Evolutionary conservation across 2,888 invertebrate species (phyloP), one percentile per base, ranked within the genome.

Genomic region (Lordiphosa andalusiaca): DNA sequence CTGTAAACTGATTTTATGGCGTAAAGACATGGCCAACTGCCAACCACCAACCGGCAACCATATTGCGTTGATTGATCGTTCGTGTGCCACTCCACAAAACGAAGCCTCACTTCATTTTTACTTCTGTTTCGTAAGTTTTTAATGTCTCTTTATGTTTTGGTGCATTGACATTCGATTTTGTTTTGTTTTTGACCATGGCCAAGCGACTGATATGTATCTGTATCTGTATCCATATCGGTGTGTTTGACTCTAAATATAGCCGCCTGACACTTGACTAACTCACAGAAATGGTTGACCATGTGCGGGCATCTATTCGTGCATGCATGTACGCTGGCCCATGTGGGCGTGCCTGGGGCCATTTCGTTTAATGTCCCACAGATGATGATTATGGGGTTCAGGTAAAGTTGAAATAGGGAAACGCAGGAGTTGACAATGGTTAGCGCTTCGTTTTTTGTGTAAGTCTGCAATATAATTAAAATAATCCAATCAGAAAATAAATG

Each of bases 101-200:
- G 33, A 66, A 59, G 53, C 16, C 52, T 55, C 61, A 69, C 69
- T 73, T 71, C 21, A 60, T 44, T 46, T 44, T 68, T 49, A 60
- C 51, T 71, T 51, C 57, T 60, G 55, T 59, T 58, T 63, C 40
- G 30, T 63, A 36, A 35, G 62, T 49, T 40, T 50, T 52, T 44
- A 16, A 42, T 44, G 42, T 50, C 46, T 57, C 36, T 39, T 44
- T 38, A 37, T 12, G 42, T 38, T 38, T 54, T 19, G 40, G 76
- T 73, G 53, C 83, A 65, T 80, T 77, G 77, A 80, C 84, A 83
- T 73, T 84, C 64, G 71, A 62, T 77, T 64, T 46, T 53, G 51
- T 64, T 46, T 53, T 55, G 53, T 42, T 49, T 70, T 49, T 73
- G 65, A 49, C 78, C 82, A 65, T 67, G 82, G 71, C 53, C 52